Evolutionary conservation across 1,140 invertebrate genomes (phyloP).

Genomic region (Nilaparvata lugens): DNA sequence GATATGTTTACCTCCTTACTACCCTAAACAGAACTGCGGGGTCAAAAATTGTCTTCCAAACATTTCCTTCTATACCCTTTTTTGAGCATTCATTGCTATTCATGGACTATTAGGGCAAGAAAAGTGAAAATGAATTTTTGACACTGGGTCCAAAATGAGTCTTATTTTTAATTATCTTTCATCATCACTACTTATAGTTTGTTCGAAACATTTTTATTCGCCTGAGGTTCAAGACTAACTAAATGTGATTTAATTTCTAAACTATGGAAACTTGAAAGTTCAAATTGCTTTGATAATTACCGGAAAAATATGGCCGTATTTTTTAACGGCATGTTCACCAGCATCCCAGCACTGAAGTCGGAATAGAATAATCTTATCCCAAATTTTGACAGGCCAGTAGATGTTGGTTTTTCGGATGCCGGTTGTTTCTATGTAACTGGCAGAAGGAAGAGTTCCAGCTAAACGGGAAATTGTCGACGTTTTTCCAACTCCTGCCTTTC

Average conservation of each 20-base stretch:
- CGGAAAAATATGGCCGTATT: constrained; percentile 47
- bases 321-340: constrained; percentile 44
- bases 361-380: constrained; percentile 45
- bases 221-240: neutral
- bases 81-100: too few relatives aligned
- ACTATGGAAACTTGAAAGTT: neutral
- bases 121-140: too few relatives aligned
- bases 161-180: too few relatives aligned
- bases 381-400: constrained; percentile 50
- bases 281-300: constrained; percentile 33
- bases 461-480: constrained; percentile 43
- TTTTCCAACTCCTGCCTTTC: constrained; percentile 47
- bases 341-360: constrained; percentile 51
- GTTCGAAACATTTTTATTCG: too few relatives aligned
- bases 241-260: neutral
- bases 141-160: too few relatives aligned
- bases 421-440: constrained; percentile 42
- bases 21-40: too few relatives aligned
- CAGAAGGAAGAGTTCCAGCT: constrained; percentile 34
- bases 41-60: too few relatives aligned
- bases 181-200: too few relatives aligned
- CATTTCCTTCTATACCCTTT: too few relatives aligned
- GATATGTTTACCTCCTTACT: too few relatives aligned
- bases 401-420: constrained; percentile 46
- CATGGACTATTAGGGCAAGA: too few relatives aligned